phyloP scores from a whole-genome alignment of 2,797 vertebrate species.

The Amblyraja radiata region DNA sequence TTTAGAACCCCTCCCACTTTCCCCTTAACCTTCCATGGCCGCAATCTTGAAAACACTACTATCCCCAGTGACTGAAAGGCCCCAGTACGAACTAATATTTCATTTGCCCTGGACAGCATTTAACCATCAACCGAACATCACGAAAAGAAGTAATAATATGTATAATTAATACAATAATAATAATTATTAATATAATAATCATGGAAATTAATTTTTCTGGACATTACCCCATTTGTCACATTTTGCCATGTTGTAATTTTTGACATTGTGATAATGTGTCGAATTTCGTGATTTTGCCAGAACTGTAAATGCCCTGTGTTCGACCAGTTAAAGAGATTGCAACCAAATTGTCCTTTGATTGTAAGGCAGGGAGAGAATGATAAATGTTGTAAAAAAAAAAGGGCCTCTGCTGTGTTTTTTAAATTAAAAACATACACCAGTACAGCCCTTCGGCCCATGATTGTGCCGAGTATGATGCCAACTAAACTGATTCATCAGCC shows the following conservation, averaged over 20 bases:
- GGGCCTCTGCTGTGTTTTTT: not conserved
- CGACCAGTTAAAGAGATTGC: not conserved
- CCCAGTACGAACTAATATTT: not conserved
- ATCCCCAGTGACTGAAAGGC: not conserved
- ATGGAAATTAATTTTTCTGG: not conserved
- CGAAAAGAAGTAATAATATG: too few relatives aligned
- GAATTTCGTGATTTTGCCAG: not conserved
- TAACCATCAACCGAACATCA: not conserved
- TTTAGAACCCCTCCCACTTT: too few relatives aligned
- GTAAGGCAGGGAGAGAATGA: not conserved
- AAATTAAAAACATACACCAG: too few relatives aligned
- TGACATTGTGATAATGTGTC: not conserved
- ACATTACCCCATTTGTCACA: not conserved
- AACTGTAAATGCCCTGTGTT: too few relatives aligned
- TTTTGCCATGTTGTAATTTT: not conserved
- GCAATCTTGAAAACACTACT: too few relatives aligned
- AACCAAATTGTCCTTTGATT: not conserved
- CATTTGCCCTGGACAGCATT: not conserved
- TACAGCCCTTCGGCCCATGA: too few relatives aligned
- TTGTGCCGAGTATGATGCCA: too few relatives aligned
- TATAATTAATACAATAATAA: too few relatives aligned
- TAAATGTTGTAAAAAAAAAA: too few relatives aligned
- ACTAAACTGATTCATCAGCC: too few relatives aligned
- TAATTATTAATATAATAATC: too few relatives aligned
- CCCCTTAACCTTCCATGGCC: too few relatives aligned